Conservation (phyloP, 1,140 invertebrate species). For the Ceratosolen solmsi region DNA sequence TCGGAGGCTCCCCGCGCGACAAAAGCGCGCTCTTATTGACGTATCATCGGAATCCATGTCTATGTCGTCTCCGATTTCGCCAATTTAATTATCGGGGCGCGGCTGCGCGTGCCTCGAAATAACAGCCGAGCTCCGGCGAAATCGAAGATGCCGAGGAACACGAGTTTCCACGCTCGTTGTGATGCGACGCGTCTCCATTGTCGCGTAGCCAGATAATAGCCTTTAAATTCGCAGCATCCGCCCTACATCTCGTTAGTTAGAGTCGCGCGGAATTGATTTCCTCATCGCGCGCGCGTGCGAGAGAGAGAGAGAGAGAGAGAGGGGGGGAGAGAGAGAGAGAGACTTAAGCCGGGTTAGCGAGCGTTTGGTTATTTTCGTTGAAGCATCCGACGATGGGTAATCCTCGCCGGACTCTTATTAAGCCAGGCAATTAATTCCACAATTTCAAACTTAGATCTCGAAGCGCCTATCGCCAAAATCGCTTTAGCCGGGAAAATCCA, state of each 20-base stretch:
- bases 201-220: neutral
- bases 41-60: conserved; percentile 1
- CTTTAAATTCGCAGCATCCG: conserved; percentile 17
- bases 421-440: neutral
- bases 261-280: neutral
- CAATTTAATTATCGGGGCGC: conserved; percentile 18
- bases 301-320: too few relatives aligned
- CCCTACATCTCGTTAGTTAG: neutral
- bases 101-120: neutral
- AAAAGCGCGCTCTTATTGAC: neutral
- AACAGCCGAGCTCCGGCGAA: neutral
- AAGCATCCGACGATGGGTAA: neutral
- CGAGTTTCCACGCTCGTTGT: neutral
- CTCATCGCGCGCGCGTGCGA: neutral
- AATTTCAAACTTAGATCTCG: neutral
- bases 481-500: neutral
- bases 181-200: neutral
- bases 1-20: neutral
- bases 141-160: neutral
- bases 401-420: neutral
- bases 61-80: conserved; percentile 21
- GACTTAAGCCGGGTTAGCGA: neutral
- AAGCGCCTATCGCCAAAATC: neutral
- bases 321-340: too few relatives aligned
- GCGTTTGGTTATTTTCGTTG: neutral